phyloP scores from a whole-genome alignment of 2,797 vertebrate species.

The Microctenopoma steveboyesi region DNA sequence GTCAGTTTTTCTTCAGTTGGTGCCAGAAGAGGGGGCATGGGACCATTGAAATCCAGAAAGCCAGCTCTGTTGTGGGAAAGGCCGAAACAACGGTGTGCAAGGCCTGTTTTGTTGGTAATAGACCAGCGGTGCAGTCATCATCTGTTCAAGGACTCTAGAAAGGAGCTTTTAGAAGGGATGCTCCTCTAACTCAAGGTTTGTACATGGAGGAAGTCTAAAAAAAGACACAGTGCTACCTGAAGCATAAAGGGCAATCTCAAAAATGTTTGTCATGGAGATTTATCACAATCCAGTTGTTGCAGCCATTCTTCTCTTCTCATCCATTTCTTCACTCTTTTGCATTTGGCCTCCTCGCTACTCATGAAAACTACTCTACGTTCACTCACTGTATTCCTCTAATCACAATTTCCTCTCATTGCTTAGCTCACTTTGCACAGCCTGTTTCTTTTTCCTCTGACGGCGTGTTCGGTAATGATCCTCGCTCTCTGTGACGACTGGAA shows the following conservation, averaged over 20 bases:
- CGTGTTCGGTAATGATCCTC: conserved; percentile 75
- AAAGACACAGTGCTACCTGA: conserved; percentile 29
- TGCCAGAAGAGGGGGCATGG: neutral
- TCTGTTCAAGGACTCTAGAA: conserved; percentile 67
- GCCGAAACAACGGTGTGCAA: conserved; percentile 53
- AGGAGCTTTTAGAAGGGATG: conserved; percentile 65
- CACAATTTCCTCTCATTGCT: conserved; percentile 60
- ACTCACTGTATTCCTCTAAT: conserved; percentile 52
- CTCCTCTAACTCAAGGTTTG: conserved; percentile 65
- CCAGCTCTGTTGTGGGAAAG: conserved; percentile 53
- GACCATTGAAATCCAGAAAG: conserved; percentile 60
- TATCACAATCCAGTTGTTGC: conserved; percentile 17
- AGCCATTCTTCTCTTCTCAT: conserved; percentile 19
- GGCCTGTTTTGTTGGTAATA: conserved; percentile 61
- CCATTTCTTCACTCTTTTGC: conserved; percentile 5
- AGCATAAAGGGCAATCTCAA: conserved; percentile 40
- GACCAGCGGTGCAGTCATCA: conserved; percentile 65
- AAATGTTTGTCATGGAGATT: conserved; percentile 23
- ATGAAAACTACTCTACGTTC: conserved; percentile 34
- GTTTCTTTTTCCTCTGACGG: conserved; percentile 45
- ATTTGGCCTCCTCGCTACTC: conserved; percentile 28
- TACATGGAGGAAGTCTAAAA: conserved; percentile 45
- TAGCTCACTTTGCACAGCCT: conserved; percentile 44
- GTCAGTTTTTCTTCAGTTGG: conserved; percentile 56
- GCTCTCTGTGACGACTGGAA: conserved; percentile 71